Evolutionary conservation across 1,140 invertebrate species (phyloP).

Genomic region (Schlechtendalia chinensis): DNA sequence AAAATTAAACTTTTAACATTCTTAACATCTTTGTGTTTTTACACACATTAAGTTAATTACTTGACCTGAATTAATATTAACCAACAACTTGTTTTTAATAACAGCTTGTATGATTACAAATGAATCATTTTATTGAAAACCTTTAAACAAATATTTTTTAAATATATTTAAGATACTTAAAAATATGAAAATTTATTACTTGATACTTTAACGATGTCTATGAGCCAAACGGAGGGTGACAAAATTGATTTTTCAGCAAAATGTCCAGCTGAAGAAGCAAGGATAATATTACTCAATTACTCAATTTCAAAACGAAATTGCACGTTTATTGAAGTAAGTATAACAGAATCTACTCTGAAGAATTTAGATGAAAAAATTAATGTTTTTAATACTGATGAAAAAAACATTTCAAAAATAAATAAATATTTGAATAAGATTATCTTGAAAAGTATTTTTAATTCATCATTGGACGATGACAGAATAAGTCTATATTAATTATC

Average conservation of each 20-base stretch:
- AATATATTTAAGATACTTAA: no score
- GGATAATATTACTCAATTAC: not conserved
- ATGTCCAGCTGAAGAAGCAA: conserved; percentile 7
- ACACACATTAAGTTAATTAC: no score
- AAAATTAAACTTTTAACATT: no score
- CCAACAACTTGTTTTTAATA: not conserved
- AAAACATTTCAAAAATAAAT: not conserved
- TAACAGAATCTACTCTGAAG: not conserved
- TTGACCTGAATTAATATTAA: no score
- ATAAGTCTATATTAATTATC: not conserved
- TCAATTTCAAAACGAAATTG: not conserved
- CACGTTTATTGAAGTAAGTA: not conserved
- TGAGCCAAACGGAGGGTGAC: no score
- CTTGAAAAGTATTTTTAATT: not conserved
- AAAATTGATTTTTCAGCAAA: not conserved
- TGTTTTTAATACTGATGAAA: not conserved
- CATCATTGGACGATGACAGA: not conserved
- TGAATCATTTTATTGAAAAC: no score
- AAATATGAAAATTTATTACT: conserved; percentile 21
- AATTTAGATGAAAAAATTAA: not conserved
- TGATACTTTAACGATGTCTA: no score
- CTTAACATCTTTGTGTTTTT: no score
- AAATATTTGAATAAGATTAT: not conserved
- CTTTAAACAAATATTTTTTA: no score
- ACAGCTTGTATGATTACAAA: no score